Base-by-base conservation (phyloP, 2,797 vertebrate genomes). In the Clarias pachynema region DNA sequence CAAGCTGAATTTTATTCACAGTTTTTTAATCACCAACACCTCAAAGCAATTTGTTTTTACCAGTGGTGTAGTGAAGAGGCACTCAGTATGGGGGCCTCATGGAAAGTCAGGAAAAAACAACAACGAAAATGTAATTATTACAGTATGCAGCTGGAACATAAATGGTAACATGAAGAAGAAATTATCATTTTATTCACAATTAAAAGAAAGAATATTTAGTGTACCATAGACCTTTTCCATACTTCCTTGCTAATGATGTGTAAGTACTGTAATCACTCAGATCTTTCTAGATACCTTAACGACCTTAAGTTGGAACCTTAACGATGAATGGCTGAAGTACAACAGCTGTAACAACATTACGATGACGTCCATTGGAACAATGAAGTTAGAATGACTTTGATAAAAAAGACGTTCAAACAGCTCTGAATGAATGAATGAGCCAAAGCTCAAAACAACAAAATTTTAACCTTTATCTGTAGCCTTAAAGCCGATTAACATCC, bases 1-100 rank as follows among this genome's bases (percentile, higher is more conserved):
- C 34, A 26, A 6, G 56, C 1, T 24, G 29, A 22, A 75, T 5
- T 20, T 14, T 53, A 29, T 49, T 74, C 12, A 49, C n/a, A 14
- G 22, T 44, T 74, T 56, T 3, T 20, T 24, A 49, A 73, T 73
- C 40, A 14, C 22, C n/a, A 59, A 77, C 74, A 24, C 9, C 56
- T 15, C 22, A n/a, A 59, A 78, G 75, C 75, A 60, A 22, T 59
- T 34, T 34, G 74, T 31, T 77, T 77, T 77, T 34, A 24, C 44
- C 49, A 57, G 73, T 57, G 4, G 75, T 24, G 18, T 37, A 37
- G 18, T 4, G 20, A 18, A 20, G 18, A 18, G 2, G 44, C 15
- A 20, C n/a, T 29, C n/a, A 26, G n/a, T 26, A 6, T 2, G 20
- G 44, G 12, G 34, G 24, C 12, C 12, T 6, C 5, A 73, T n/a